A percentile compares a stretch with the other conserved stretches of the same genome.
These are phyloP conservation scores for Peromyscus eremicus DNA, from an alignment of 2,797 vertebrate species.

Conservation along the genomic window DNA sequence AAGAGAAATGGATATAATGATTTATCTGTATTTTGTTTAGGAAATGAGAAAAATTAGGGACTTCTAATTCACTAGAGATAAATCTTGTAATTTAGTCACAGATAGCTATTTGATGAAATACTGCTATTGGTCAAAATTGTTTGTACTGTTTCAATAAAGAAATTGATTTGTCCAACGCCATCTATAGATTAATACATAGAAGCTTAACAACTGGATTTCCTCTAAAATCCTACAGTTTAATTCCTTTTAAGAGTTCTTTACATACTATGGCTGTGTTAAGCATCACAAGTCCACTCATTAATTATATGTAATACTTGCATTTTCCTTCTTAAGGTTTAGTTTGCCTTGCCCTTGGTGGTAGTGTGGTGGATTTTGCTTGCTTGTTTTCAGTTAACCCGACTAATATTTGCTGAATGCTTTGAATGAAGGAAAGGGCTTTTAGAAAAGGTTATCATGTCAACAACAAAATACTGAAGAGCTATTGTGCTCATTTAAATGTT, in stretches of 20 bases:
- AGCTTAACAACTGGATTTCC: background rate
- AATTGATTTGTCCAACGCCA: background rate
- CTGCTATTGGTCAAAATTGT: constrained; percentile 11
- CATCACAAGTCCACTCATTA: background rate
- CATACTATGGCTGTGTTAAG: background rate
- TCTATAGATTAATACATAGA: constrained; percentile 18
- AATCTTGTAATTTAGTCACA: constrained; percentile 57
- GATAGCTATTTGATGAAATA: constrained; percentile 50
- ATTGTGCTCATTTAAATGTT: background rate
- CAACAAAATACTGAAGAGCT: constrained; percentile 11
- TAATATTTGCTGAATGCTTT: constrained; percentile 9
- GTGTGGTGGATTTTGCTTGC: background rate
- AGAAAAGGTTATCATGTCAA: background rate
- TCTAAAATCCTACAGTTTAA: background rate
- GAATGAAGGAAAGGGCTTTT: background rate
- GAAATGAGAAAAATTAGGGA: constrained; percentile 56
- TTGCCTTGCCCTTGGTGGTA: background rate
- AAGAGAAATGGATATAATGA: constrained; percentile 38
- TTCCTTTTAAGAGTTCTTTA: constrained; percentile 41
- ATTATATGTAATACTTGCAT: background rate
- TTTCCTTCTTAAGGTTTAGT: constrained; percentile 46
- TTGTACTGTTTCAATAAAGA: constrained; percentile 32
- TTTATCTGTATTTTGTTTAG: constrained; percentile 32
- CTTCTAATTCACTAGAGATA: constrained; percentile 24
- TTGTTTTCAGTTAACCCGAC: background rate